Conservation (phyloP, 2,888 invertebrate genomes). For the Zygogramma bicolorata region DNA sequence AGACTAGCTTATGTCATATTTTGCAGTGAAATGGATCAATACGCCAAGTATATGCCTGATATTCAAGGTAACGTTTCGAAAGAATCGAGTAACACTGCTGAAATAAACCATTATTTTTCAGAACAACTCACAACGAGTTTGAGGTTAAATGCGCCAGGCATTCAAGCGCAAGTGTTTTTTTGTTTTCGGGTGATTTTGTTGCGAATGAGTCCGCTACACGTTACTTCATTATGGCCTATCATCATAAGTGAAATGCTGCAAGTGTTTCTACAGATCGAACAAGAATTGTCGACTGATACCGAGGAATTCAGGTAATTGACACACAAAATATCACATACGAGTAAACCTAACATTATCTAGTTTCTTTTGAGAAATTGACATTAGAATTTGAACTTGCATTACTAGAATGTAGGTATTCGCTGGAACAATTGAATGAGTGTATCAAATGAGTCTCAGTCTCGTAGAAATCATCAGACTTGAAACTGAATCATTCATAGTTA, state of each 20-base stretch:
- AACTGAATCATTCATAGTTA: too few species aligned
- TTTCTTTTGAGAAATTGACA: background rate
- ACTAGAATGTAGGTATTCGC: too few species aligned
- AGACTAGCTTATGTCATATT: conserved; percentile 86
- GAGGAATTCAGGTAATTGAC: conserved; percentile 80
- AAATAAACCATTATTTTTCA: conserved; percentile 59
- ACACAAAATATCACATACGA: background rate
- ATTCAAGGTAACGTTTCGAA: conserved; percentile 80
- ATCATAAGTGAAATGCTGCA: conserved; percentile 93
- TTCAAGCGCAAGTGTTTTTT: conserved; percentile 88
- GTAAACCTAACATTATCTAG: too few species aligned
- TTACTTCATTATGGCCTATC: conserved; percentile 91
- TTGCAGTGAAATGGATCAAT: conserved; percentile 89
- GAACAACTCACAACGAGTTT: conserved; percentile 89
- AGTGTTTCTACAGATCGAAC: conserved; percentile 87
- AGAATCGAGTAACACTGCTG: background rate
- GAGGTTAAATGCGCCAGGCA: conserved; percentile 78
- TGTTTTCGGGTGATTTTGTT: conserved; percentile 89
- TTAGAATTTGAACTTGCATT: background rate
- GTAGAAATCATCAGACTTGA: too few species aligned
- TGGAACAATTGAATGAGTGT: too few species aligned
- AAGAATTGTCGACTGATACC: conserved; percentile 80
- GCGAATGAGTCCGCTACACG: conserved; percentile 85
- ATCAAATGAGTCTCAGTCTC: too few species aligned
- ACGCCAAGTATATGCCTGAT: conserved; percentile 88